These are phyloP conservation scores for Plagiodera versicolora DNA, from an alignment of 2,888 invertebrate genomes.

Conservation along the genomic window DNA sequence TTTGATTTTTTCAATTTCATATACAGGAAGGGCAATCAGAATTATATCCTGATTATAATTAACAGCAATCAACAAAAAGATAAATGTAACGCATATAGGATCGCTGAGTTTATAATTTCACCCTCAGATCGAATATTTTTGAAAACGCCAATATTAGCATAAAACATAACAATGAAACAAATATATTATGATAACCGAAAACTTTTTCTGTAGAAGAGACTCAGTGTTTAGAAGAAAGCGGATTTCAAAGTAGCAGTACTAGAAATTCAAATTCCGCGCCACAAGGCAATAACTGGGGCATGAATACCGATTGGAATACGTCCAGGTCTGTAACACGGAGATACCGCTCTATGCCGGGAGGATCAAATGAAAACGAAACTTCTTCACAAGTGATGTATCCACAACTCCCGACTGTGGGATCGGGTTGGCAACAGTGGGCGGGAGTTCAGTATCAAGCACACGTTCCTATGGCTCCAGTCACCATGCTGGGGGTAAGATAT, in stretches of 20 bases:
- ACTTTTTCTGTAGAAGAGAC: conserved; percentile 63
- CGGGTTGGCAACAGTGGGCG: conserved; percentile 50
- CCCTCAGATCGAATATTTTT: no score
- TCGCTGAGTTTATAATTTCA: no score
- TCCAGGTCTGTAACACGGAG: conserved; percentile 37
- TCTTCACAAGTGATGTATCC: conserved; percentile 38
- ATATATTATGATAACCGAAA: neutral
- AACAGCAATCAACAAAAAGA: no score
- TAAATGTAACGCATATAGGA: no score
- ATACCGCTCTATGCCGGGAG: conserved; percentile 32
- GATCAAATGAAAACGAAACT: conserved; percentile 15
- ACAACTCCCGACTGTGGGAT: conserved; percentile 41
- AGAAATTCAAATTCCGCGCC: conserved; percentile 17
- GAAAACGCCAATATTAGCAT: no score
- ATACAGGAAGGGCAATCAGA: no score
- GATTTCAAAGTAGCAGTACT: conserved; percentile 39
- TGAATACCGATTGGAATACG: conserved; percentile 39
- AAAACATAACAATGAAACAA: neutral
- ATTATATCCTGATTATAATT: no score
- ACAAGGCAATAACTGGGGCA: conserved; percentile 22
- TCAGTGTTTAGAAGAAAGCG: conserved; percentile 66
- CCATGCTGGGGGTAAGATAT: conserved; percentile 52
- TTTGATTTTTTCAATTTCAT: no score
- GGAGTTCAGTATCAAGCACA: conserved; percentile 43
- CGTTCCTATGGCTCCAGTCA: conserved; percentile 53